A percentile compares a stretch with the other conserved stretches of the same genome.
Conservation (phyloP, 2,113 vertebrate genomes). For the Nothoprocta perdicaria region DNA sequence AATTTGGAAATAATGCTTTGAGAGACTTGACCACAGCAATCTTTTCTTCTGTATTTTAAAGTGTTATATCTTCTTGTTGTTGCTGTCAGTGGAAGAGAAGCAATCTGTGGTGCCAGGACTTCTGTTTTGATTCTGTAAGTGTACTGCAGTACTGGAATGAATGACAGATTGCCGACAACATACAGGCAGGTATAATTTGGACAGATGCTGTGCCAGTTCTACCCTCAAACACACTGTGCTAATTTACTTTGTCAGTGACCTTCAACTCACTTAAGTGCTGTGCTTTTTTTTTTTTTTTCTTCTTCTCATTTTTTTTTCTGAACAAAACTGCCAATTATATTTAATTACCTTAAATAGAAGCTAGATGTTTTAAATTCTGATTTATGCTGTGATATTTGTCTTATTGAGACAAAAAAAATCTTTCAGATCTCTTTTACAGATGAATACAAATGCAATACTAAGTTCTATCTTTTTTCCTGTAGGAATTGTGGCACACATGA, state of each 20-base stretch:
- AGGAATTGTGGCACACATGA: neutral
- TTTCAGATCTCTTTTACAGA: neutral
- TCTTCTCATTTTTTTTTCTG: too few relatives aligned
- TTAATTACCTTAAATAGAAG: constrained; percentile 36
- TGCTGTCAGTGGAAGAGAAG: neutral
- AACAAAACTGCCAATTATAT: constrained; percentile 27
- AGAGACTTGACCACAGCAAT: neutral
- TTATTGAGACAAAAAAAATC: constrained; percentile 22
- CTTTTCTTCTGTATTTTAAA: neutral
- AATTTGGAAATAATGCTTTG: neutral
- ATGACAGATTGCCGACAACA: neutral
- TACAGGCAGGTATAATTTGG: constrained; percentile 13
- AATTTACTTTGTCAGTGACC: constrained; percentile 39
- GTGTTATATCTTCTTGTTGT: neutral
- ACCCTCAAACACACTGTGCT: neutral
- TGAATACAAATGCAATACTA: constrained; percentile 25
- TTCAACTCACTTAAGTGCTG: neutral
- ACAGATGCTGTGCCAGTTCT: neutral
- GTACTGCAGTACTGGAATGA: neutral
- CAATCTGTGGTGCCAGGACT: neutral
- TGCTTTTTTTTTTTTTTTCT: neutral
- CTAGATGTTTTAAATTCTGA: constrained; percentile 26
- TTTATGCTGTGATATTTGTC: neutral
- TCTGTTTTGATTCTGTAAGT: neutral
- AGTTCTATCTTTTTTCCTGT: neutral